These are phyloP conservation scores for Xestia ashworthii DNA, from an alignment of 2,888 invertebrate genomes.

Conservation along the genomic window DNA sequence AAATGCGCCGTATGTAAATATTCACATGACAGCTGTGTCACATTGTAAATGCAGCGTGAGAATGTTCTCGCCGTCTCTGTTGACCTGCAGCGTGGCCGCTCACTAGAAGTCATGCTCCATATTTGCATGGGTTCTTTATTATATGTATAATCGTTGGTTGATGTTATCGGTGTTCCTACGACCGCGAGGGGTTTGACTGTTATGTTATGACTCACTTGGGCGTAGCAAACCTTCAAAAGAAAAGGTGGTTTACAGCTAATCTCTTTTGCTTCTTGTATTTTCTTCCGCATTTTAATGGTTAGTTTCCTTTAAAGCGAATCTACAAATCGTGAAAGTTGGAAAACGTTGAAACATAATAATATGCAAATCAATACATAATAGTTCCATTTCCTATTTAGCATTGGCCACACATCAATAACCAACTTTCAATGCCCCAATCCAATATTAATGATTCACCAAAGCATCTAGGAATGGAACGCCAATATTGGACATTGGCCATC, in stretches of 20 bases:
- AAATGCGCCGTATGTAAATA: slow-evolving; percentile 33
- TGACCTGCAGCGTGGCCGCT: slow-evolving; percentile 12
- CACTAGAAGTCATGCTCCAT: slow-evolving; percentile 20
- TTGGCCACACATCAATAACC: slow-evolving; percentile 23
- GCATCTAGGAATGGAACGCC: slow-evolving; percentile 13
- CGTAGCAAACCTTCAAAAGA: not conserved
- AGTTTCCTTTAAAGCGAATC: not conserved
- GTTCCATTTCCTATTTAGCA: slow-evolving; percentile 16
- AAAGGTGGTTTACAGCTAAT: not conserved
- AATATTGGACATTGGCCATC: slow-evolving; percentile 41
- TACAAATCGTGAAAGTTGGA: slow-evolving; percentile 31
- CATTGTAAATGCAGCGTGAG: slow-evolving; percentile 45
- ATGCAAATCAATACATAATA: slow-evolving; percentile 18
- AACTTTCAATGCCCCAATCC: slow-evolving; percentile 24
- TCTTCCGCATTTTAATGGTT: not conserved
- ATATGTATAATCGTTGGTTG: slow-evolving; percentile 19
- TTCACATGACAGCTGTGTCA: slow-evolving; percentile 42
- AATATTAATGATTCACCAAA: slow-evolving; percentile 11
- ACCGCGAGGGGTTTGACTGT: not conserved
- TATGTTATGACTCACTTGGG: slow-evolving; percentile 32
- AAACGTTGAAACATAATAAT: slow-evolving; percentile 23
- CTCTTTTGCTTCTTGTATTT: not conserved
- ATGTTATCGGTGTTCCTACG: slow-evolving; percentile 12
- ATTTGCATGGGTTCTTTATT: slow-evolving; percentile 33
- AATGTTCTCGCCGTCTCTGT: slow-evolving; percentile 21